Evolutionary conservation across 2,113 vertebrate species (phyloP).

Genomic region (Melanerpes formicivorus): DNA sequence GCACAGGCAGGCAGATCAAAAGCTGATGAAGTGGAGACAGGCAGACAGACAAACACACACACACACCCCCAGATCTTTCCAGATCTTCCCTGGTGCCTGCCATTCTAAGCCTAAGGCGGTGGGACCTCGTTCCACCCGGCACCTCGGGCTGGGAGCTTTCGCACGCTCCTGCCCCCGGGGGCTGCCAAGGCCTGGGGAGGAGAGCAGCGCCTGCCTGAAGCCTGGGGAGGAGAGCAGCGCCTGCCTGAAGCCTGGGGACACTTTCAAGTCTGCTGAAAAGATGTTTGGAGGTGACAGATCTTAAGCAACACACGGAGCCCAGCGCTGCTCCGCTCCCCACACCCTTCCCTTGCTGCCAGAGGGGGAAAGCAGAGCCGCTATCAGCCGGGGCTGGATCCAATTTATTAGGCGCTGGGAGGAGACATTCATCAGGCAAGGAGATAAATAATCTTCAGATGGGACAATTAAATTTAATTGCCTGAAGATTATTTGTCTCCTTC

Average conservation of each 20-base stretch:
- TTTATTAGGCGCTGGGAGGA: slow-evolving; percentile 64
- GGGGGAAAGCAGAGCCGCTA: slow-evolving; percentile 52
- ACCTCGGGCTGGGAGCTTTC: neutral
- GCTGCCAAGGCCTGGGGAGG: neutral
- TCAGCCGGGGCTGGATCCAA: slow-evolving; percentile 71
- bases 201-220: too few relatives aligned
- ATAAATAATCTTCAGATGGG: slow-evolving; percentile 77
- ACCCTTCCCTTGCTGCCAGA: slow-evolving; percentile 5
- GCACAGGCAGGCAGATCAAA: neutral
- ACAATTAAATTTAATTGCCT: slow-evolving; percentile 77
- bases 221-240: neutral
- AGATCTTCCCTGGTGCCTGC: neutral
- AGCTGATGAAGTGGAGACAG: neutral
- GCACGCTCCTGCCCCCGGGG: neutral
- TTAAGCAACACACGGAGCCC: slow-evolving; percentile 43
- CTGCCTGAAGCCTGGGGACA: slow-evolving; percentile 4
- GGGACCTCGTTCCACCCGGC: neutral
- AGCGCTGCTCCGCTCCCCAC: slow-evolving; percentile 42
- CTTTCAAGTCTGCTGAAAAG: slow-evolving; percentile 61
- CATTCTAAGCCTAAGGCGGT: neutral
- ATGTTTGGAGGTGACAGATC: slow-evolving; percentile 66
- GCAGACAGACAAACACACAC: neutral
- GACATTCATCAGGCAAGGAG: slow-evolving; percentile 72
- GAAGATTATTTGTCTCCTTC: slow-evolving; percentile 75
- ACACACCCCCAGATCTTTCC: neutral